A percentile compares a stretch with the other conserved stretches of the same genome.
Evolutionary conservation across 2,113 vertebrate genomes (phyloP).

Genomic region (Muntiacus reevesi): DNA sequence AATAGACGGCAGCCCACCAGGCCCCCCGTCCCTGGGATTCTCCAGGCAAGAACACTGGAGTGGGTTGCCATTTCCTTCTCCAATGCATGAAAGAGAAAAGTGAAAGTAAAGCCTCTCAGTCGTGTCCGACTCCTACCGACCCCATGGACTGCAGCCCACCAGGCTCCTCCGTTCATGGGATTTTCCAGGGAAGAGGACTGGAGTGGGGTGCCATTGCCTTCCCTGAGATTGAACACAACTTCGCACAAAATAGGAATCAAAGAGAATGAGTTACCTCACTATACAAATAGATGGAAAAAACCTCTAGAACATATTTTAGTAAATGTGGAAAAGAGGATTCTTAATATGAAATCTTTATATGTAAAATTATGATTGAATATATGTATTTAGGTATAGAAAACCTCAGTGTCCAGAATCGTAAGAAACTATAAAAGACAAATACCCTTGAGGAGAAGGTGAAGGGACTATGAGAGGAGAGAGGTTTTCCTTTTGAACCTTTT

Average conservation of each 20-base stretch:
- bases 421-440: not conserved
- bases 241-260: not conserved
- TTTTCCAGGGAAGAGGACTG: too few species aligned
- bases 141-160: too few species aligned
- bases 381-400: not conserved
- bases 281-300: not conserved
- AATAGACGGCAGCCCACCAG: too few species aligned
- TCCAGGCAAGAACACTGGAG: too few species aligned
- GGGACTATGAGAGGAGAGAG: not conserved
- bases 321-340: not conserved
- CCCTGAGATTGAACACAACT: not conserved
- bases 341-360: not conserved
- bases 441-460: not conserved
- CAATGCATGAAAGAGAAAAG: too few species aligned
- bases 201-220: too few species aligned
- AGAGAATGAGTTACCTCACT: not conserved
- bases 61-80: too few species aligned
- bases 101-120: too few species aligned
- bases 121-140: too few species aligned
- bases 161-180: too few species aligned
- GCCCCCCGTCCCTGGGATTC: too few species aligned
- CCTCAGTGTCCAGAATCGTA: not conserved
- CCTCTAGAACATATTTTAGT: not conserved
- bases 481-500: not conserved
- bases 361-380: not conserved